Base-by-base conservation (phyloP, 2,113 vertebrate species). In the Coreoperca whiteheadi region DNA sequence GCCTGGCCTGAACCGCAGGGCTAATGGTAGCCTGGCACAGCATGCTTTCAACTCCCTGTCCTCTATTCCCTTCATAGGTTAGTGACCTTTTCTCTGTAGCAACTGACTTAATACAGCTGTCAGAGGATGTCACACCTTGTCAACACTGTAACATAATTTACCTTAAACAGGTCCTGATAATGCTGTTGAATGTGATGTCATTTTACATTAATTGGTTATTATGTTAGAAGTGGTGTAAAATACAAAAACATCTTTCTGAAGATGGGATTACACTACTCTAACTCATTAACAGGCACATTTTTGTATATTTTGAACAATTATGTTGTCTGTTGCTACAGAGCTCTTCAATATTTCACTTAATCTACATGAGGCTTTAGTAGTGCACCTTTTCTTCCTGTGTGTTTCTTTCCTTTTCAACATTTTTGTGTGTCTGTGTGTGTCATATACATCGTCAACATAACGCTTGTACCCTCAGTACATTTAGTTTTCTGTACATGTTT, bases 1-100 rank as follows among this genome's bases (percentile, higher is more conserved):
- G 10, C 39, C 81, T 0, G 21, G 68, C 21, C 4, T 77, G 30
- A 82, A 15, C 67, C 77, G 88, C 25, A 11, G 91, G 50, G 87
- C 79, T 3, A 95, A 94, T 50, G 93, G 93, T 75, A 95, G 94
- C 1, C 89, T 97, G 89, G 94, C 96, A 30, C 95, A 96, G 28
- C 86, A 97, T 85, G 94, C 95, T 0, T 96, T 96, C 77, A 96
- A 98, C 84, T 98, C 97, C 10, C 91, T 99, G 92, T 97, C 98
- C 0, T 97, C 97, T 50, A 98, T 99, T 77, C 98, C 98, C 23
- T 99, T 97, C 93, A 98, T 98, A 81, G 98, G 98, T 99, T 90
- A 96, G 98, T 91, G 51, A 43, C 32, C 12, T 79, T 43, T 53
- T 57, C 34, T 89, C 66, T 63, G 64, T 65, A 73, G 63, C 51